Evolutionary conservation across 2,797 vertebrate species (phyloP), one percentile per base, ranked within the genome.

Genomic region (Enteromius viviparus): DNA sequence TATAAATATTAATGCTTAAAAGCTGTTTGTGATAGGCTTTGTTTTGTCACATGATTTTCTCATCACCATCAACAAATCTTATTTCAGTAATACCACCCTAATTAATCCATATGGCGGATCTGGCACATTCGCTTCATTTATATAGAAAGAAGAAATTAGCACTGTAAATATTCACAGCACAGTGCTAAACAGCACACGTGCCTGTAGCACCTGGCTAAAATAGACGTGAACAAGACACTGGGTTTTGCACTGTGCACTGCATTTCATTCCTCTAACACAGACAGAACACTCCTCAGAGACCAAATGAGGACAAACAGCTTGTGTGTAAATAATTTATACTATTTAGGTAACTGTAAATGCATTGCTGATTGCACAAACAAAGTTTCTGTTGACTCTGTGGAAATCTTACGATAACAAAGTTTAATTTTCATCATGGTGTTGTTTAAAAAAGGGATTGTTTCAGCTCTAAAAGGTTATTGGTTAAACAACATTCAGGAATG

Each of bases 251-350:
- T 74, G 11, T 53, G 49, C 3, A 32, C 70, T 12, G 11, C 8
- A 74, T 32, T 72, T n/a, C 19, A 74, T 74, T 53, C 26, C 29
- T 53, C 29, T 51, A 72, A 72, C 45, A 72, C 32, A 8, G 12
- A 62, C 37, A 60, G n/a, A 62, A 19, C 37, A 42, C 53, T 14
- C 34, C 66, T 78, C 19, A 32, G 42, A 23, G 26, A 66, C 29
- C 26, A 78, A 78, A 78, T 49, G 14, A 68, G 62, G 42, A 51
- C 45, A 66, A 65, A 78, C 26, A 51, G 62, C 29, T 65, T 68
- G 66, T 64, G 45, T 68, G 42, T 78, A 66, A 66, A 78, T 78
- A 78, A 78, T 78, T 78, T 0, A 78, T 66, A 14, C 21, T 17
- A 23, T 34, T 65, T 19, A 49, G 47, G 29, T 51, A 66, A 53